Evolutionary conservation across 2,797 vertebrate species (phyloP), one percentile per base, ranked within the genome.

Genomic region (Karalla daura): DNA sequence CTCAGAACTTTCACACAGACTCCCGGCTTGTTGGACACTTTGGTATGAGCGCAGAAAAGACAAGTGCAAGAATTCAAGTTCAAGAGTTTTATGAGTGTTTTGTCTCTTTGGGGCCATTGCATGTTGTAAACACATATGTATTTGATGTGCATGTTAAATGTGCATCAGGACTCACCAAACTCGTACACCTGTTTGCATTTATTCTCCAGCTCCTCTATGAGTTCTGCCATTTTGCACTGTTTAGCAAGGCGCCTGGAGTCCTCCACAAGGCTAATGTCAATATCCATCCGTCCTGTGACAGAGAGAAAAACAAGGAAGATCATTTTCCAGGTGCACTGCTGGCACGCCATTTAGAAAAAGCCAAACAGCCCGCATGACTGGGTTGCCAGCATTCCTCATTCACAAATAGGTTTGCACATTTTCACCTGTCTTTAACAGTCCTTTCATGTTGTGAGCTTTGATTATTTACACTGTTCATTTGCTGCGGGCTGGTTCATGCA

Each of bases 1-100:
- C 95, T 98, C 78, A 99, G 91, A 61, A 98, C 96, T 81, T 99
- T 98, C 88, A 98, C 95, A 80, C 96, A 98, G 0, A 95, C 96
- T 67, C 97, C 96, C 5, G 97, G 97, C 81, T 99, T 98, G 85
- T 96, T 96, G 49, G 95, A 97, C 70, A 98, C 97, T 98, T 56
- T 0, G 61, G 43, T 17, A 27, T 14, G 14, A 73, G 33, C 28
- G 9, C 2, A 13, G 21, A 60, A 15, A 18, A 56, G 40, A n/a
- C 13, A 35, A n/a, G n/a, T n/a, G n/a, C 2, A 8, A 21, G 7
- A 20, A 2, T 44, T 36, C 18, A 35, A 41, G 33, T 18, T n/a
- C n/a, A n/a, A n/a, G n/a, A n/a, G n/a, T n/a, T n/a, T n/a, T n/a
- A n/a, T n/a, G n/a, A n/a, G 6, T 13, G 13, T 20, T 46, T 7